A percentile compares a stretch with the other conserved stretches of the same genome.
These are phyloP conservation scores for Amphipyra berbera DNA, from an alignment of 2,888 invertebrate species.

Conservation along the genomic window DNA sequence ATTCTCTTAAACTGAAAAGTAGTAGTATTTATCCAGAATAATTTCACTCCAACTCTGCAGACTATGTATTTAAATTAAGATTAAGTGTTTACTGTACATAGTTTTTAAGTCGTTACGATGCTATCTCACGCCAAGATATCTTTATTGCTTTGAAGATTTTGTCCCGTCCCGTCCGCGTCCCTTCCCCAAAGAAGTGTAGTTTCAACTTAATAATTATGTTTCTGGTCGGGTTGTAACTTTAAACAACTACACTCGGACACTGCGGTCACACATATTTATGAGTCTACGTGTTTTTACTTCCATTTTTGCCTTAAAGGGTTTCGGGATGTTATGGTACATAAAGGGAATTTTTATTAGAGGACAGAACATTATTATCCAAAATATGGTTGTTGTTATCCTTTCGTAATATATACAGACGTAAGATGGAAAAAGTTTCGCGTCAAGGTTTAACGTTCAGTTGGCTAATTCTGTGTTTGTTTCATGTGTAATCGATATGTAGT, in stretches of 20 bases:
- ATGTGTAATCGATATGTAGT: conserved; percentile 64
- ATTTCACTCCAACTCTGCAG: conserved; percentile 34
- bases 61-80: conserved; percentile 53
- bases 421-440: conserved; percentile 38
- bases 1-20: conserved; percentile 36
- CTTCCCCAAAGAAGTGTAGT: conserved; percentile 50
- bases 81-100: conserved; percentile 52
- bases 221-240: conserved; percentile 49
- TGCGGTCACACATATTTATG: conserved; percentile 60
- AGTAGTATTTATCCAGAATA: conserved; percentile 39
- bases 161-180: conserved; percentile 29
- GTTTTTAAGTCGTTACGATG: conserved; percentile 55
- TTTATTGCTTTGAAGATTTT: conserved; percentile 58
- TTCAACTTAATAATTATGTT: conserved; percentile 64
- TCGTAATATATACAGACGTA: conserved; percentile 32
- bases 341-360: conserved; percentile 54
- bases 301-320: conserved; percentile 56
- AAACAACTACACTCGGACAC: conserved; percentile 57
- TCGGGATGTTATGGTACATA: conserved; percentile 40
- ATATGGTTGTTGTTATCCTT: conserved; percentile 49
- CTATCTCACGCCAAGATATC: conserved; percentile 43
- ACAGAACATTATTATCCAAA: conserved; percentile 47
- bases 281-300: conserved; percentile 55
- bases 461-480: conserved; percentile 57
- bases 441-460: conserved; percentile 46